Base-by-base conservation (phyloP, 2,797 vertebrate species). In the Neosalanx taihuensis region DNA sequence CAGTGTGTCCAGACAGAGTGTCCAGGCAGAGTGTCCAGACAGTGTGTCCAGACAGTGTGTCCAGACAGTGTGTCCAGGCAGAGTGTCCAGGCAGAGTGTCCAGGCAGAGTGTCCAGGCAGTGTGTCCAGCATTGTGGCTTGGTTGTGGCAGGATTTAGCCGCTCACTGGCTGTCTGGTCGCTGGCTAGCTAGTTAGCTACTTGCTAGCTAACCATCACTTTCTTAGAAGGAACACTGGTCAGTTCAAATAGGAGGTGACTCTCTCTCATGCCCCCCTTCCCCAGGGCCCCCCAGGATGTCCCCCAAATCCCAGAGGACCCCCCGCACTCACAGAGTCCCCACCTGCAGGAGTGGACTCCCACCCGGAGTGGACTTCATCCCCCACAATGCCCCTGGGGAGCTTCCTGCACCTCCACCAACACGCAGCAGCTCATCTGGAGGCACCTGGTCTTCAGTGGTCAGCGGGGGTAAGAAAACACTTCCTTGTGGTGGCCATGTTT, bases 271-370 rank as follows among this genome's bases (percentile, higher is more conserved):
- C 6, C 53, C 18, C 1, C 69, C 12, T 35, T 78, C 64, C 51
- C 2, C 88, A 98, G 98, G 97, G 84, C 98, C 98, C 83, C 97
- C 97, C 70, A 94, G 97, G 93, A 98, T 99, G 98, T 99, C 98
- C 85, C 98, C 98, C 69, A 99, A 99, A 89, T 95, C 98, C 78
- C 98, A 99, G 89, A 91, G 98, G 73, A 96, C 96, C 65, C 97
- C 98, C 85, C 95, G 98, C 80, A 86, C 95, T 84, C 98, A 98
- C 90, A 93, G 98, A 93, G 94, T 94, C 85, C 92, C 96, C 67
- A 93, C 95, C 80, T 95, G 95, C 81, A 92, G 98, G 84, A 95
- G 94, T 72, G 92, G 94, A 72, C 93, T 94, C 71, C 93, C 95
- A 76, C 92, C 95, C 58, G 94, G 93, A 72, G 91, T 94, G 82